Base-by-base conservation (phyloP, 2,797 vertebrate genomes). In the Sciaenops ocellatus region DNA sequence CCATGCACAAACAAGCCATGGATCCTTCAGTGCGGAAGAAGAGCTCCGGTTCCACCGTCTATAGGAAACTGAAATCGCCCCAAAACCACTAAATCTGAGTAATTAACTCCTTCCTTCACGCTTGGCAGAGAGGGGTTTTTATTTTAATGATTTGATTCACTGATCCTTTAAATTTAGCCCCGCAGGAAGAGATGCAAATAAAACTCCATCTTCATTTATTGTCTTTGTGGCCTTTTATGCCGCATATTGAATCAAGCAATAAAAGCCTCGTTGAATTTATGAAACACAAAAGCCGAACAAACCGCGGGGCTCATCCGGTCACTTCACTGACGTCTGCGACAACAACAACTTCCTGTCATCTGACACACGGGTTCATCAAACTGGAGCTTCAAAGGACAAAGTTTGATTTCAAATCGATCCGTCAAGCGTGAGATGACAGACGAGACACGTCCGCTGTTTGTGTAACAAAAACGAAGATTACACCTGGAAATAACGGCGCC, bases 111-210 rank as follows among this genome's bases (percentile, higher is more conserved):
- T 95, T 90, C 91, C 89, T 95, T 95, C 94, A 95, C 82, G 94
- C 94, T 90, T 80, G 92, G 90, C 52, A 72, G 86, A 89, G 85
- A 85, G 72, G 87, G 77, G 82, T 79, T 94, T 93, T 93, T 91
- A 90, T 92, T 94, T 94, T 95, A 96, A 96, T 96, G 95, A 96
- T 95, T 86, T 95, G 95, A 96, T 95, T 94, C 95, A 95, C 85
- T 95, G 95, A 95, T 95, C 94, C 94, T 92, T 91, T 94, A 95
- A 96, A 96, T 96, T 95, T 92, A 85, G 91, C 92, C 94, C 90
- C 73, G 52, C 83, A 94, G 94, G 89, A 93, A 78, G 87, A 92
- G 80, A 90, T 78, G 91, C 85, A 87, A 88, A 90, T 90, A 91
- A 82, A 92, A 86, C 76, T 86, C 80, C 48, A 28, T 80, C 89